Evolutionary conservation across 2,113 vertebrate genomes (phyloP).

Genomic region (Okapia johnstoni): DNA sequence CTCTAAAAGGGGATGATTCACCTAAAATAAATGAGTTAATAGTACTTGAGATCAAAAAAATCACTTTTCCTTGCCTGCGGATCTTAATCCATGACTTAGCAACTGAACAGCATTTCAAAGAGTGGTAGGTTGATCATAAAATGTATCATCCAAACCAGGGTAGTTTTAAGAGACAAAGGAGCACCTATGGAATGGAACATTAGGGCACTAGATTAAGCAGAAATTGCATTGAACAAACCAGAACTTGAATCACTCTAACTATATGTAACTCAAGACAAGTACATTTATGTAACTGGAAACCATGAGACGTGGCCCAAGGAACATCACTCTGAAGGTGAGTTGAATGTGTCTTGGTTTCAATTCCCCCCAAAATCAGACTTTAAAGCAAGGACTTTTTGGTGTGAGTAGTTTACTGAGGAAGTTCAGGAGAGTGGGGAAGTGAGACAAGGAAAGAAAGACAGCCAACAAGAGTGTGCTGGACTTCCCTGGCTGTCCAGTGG

Average conservation of each 20-base stretch:
- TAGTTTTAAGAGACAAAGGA: neutral
- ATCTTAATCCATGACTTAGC: neutral
- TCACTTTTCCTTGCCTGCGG: neutral
- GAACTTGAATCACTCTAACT: neutral
- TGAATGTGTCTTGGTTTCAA: neutral
- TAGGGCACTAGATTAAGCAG: neutral
- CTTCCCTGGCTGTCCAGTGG: neutral
- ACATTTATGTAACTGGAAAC: neutral
- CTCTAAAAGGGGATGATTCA: neutral
- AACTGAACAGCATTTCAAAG: neutral
- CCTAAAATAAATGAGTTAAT: neutral
- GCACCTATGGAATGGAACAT: neutral
- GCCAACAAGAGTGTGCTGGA: neutral
- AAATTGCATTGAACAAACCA: neutral
- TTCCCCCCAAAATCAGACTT: neutral
- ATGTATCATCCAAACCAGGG: neutral
- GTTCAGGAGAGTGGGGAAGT: neutral
- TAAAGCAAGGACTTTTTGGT: neutral
- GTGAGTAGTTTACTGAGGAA: neutral
- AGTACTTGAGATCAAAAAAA: neutral
- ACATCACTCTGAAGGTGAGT: neutral
- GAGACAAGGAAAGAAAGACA: neutral
- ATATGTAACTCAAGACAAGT: neutral
- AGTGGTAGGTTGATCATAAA: neutral
- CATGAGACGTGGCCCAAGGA: neutral